A percentile compares a stretch with the other conserved stretches of the same genome.
phyloP scores from a whole-genome alignment of 2,888 invertebrate species.

The Pyrrhosoma nymphula region DNA sequence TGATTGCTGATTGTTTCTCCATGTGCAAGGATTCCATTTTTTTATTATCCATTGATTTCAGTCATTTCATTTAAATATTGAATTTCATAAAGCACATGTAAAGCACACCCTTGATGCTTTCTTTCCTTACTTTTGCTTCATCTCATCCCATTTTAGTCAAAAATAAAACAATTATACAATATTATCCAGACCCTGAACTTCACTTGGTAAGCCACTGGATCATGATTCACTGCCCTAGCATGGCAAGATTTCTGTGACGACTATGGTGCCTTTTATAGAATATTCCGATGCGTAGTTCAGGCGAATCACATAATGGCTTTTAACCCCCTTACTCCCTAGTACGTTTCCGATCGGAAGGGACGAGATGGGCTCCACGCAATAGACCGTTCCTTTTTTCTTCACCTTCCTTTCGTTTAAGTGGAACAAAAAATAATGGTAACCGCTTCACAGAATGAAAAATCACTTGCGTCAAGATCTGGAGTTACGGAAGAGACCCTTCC shows the following conservation, averaged over 20 bases:
- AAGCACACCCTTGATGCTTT: too few relatives aligned
- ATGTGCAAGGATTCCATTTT: too few relatives aligned
- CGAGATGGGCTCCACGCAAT: neutral
- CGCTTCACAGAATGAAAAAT: neutral
- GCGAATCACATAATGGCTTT: neutral
- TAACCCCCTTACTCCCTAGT: neutral
- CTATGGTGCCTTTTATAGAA: too few relatives aligned
- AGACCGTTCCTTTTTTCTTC: neutral
- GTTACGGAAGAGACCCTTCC: neutral
- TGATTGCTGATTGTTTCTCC: too few relatives aligned
- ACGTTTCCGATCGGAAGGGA: neutral
- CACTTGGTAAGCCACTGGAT: neutral
- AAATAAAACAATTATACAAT: too few relatives aligned
- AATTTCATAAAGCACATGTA: too few relatives aligned
- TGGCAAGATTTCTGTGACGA: too few relatives aligned
- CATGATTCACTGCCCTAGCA: neutral
- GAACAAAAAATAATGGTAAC: neutral
- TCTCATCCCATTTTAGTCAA: too few relatives aligned
- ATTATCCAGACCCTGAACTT: too few relatives aligned
- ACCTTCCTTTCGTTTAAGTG: neutral
- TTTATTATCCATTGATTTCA: too few relatives aligned
- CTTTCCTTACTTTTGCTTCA: too few relatives aligned
- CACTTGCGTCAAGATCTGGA: neutral
- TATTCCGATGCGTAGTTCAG: neutral
- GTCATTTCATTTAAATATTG: too few relatives aligned